Conservation (phyloP, 2,113 vertebrate genomes). For the Podarcis muralis region DNA sequence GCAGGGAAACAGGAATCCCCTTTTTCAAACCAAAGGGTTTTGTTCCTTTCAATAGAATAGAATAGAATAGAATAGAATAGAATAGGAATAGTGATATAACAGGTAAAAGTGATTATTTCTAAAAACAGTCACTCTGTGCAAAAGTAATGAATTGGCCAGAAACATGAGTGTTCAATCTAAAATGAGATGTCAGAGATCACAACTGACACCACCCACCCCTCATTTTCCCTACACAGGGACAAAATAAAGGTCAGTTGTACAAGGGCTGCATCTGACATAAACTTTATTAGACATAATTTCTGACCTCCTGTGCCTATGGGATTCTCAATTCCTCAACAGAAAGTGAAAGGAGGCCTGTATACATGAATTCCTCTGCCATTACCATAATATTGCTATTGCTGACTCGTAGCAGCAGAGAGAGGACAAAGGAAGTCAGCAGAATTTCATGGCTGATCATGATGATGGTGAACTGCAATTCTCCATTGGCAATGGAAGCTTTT, state of each 20-base stretch:
- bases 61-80: too few relatives aligned
- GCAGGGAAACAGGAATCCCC: too few relatives aligned
- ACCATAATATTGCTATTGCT: slow-evolving; percentile 33
- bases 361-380: neutral
- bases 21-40: too few relatives aligned
- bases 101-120: too few relatives aligned
- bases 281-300: neutral
- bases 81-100: too few relatives aligned
- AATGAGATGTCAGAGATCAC: neutral
- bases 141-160: neutral
- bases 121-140: neutral
- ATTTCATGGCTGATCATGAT: slow-evolving; percentile 41
- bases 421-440: slow-evolving; percentile 51
- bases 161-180: neutral
- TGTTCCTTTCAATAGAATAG: too few relatives aligned
- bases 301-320: neutral
- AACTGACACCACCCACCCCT: too few relatives aligned
- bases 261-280: neutral
- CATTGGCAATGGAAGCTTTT: slow-evolving; percentile 25
- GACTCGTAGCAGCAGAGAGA: slow-evolving; percentile 16
- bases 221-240: neutral
- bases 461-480: slow-evolving; percentile 30
- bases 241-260: neutral
- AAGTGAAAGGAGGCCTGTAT: neutral
- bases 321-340: neutral